phyloP scores from a whole-genome alignment of 2,888 invertebrate genomes.

The Dolichomitus sp. region DNA sequence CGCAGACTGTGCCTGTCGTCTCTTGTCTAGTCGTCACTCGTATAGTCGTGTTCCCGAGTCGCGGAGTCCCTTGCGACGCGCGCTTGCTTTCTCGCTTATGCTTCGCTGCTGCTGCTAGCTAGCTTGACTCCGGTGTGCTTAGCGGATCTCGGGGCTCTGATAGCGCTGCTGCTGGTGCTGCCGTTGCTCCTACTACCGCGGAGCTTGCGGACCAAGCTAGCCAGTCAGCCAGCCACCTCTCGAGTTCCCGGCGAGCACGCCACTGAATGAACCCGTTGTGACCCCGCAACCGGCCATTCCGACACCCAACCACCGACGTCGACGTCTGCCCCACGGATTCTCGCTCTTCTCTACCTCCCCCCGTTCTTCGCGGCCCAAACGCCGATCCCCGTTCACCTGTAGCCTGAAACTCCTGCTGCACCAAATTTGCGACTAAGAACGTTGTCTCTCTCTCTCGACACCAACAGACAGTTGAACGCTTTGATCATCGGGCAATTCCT shows the following conservation, averaged over 20 bases:
- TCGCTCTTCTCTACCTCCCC: background rate
- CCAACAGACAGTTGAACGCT: background rate
- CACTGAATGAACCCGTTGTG: conserved; percentile 82
- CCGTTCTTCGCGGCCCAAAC: background rate
- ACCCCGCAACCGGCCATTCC: conserved; percentile 71
- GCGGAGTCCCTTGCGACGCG: conserved; percentile 1
- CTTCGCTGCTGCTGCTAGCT: background rate
- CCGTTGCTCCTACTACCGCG: conserved; percentile 37
- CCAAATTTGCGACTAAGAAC: background rate
- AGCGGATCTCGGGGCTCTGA: conserved; percentile 46
- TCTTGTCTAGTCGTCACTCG: conserved; percentile 66
- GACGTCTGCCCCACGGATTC: conserved; percentile 53
- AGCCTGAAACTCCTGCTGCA: background rate
- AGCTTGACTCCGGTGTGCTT: conserved; percentile 26
- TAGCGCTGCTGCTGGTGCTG: conserved; percentile 36
- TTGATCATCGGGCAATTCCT: background rate
- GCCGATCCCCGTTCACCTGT: background rate
- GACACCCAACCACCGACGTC: conserved; percentile 49
- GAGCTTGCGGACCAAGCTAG: background rate
- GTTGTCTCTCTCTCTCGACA: background rate
- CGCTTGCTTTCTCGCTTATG: conserved; percentile 51
- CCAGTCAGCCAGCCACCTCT: conserved; percentile 27
- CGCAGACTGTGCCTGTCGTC: conserved; percentile 68
- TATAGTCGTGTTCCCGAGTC: conserved; percentile 15
- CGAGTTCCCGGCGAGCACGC: conserved; percentile 71